phyloP scores from a whole-genome alignment of 2,797 vertebrate genomes.

The Kryptolebias ocellatus region DNA sequence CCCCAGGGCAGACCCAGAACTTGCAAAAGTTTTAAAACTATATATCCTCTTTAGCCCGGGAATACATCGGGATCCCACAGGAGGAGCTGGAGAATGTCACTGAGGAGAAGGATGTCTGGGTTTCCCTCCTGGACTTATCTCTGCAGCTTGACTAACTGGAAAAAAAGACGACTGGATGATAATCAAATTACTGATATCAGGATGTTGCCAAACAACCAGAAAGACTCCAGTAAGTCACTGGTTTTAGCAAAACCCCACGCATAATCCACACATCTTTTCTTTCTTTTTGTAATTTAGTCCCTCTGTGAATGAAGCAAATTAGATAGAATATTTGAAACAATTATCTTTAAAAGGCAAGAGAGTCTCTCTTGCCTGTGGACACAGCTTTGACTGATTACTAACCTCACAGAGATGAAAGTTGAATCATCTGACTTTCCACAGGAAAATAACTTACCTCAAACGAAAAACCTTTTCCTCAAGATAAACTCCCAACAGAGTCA shows the following conservation, averaged over 20 bases:
- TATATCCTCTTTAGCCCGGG: too few species aligned
- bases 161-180: not conserved
- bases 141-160: too few species aligned
- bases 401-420: too few species aligned
- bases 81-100: too few species aligned
- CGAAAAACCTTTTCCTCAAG: not conserved
- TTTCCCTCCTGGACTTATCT: too few species aligned
- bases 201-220: constrained; percentile 1
- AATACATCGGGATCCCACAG: too few species aligned
- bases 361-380: constrained; percentile 3
- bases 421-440: too few species aligned
- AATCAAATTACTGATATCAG: constrained; percentile 8
- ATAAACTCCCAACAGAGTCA: not conserved
- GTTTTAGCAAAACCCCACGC: not conserved
- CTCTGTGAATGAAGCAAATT: constrained; percentile 14
- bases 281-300: not conserved
- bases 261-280: not conserved
- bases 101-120: too few species aligned
- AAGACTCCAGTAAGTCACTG: constrained; percentile 10
- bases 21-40: too few species aligned
- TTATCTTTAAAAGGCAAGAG: not conserved
- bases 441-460: too few species aligned
- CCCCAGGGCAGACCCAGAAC: too few species aligned
- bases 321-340: constrained; percentile 10
- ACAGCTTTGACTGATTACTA: not conserved